Evolutionary conservation across 1,140 invertebrate genomes (phyloP).

Genomic region (Zaprionus nigranus): DNA sequence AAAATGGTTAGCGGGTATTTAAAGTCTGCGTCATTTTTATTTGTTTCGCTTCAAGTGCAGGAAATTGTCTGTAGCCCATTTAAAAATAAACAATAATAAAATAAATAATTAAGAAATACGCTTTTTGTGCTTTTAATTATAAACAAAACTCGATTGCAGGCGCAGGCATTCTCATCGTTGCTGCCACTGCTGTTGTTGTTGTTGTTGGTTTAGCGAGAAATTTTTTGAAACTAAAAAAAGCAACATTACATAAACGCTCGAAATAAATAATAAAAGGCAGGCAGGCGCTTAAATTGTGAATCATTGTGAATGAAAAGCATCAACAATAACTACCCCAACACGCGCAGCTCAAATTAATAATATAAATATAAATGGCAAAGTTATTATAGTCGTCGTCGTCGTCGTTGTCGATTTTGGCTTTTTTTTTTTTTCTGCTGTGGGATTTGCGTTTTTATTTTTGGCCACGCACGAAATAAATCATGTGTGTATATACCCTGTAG

Average conservation of each 20-base stretch:
- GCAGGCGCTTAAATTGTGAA: slow-evolving; percentile 61
- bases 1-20: slow-evolving; percentile 12
- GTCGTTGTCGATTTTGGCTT: slow-evolving; percentile 13
- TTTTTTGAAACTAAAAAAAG: slow-evolving; percentile 57
- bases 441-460: slow-evolving; percentile 75
- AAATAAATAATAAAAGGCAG: slow-evolving; percentile 64
- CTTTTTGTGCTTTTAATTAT: slow-evolving; percentile 75
- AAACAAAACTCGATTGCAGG: slow-evolving; percentile 52
- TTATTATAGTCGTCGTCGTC: slow-evolving; percentile 47
- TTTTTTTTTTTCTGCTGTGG: slow-evolving; percentile 14
- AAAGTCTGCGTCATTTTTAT: slow-evolving; percentile 79
- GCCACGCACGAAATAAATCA: slow-evolving; percentile 77
- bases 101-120: slow-evolving; percentile 83
- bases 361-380: slow-evolving; percentile 75
- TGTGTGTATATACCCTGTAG: slow-evolving; percentile 25
- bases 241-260: slow-evolving; percentile 78
- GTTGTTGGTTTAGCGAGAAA: slow-evolving; percentile 28
- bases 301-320: slow-evolving; percentile 57
- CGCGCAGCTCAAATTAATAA: slow-evolving; percentile 79
- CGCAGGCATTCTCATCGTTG: slow-evolving; percentile 7
- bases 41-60: slow-evolving; percentile 81
- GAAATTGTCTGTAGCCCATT: slow-evolving; percentile 83
- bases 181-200: neutral
- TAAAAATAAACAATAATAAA: slow-evolving; percentile 84
- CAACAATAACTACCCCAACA: slow-evolving; percentile 60